Percentiles rank a stretch among this genome's conserved stretches.
phyloP scores from a whole-genome alignment of 2,888 invertebrate genomes.

The Coelinius sp. region DNA sequence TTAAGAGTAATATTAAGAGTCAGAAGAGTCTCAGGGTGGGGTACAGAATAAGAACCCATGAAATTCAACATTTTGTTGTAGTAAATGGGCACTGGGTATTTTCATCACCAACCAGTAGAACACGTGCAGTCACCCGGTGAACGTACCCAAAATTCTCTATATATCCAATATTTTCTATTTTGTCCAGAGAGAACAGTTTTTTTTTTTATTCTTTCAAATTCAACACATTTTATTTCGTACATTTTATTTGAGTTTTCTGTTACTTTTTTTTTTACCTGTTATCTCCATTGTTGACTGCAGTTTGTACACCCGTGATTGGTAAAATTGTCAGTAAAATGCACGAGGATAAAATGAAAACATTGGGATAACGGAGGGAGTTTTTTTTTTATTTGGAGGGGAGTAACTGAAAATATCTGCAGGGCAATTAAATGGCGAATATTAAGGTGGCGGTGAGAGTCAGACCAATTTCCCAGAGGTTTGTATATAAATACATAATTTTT shows the following conservation, averaged over 20 bases:
- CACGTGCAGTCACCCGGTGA: constrained; percentile 62
- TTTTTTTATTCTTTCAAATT: constrained; percentile 25
- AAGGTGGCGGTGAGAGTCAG: constrained; percentile 78
- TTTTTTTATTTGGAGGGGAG: constrained; percentile 1
- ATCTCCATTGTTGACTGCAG: constrained; percentile 2
- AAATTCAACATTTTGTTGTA: constrained; percentile 54
- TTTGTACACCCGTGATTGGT: constrained; percentile 7
- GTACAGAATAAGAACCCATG: constrained; percentile 55
- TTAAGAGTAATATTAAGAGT: constrained; percentile 1
- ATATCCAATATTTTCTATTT: constrained; percentile 23
- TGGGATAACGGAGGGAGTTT: constrained; percentile 31
- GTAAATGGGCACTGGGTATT: constrained; percentile 61
- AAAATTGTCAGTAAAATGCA: constrained; percentile 26
- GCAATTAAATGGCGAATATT: constrained; percentile 74
- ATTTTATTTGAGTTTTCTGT: neutral
- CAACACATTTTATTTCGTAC: neutral
- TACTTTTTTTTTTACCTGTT: neutral
- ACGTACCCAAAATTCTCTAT: constrained; percentile 49
- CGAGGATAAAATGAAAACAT: constrained; percentile 19
- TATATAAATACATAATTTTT: constrained; percentile 32
- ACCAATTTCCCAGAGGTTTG: constrained; percentile 78
- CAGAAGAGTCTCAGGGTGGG: constrained; percentile 19
- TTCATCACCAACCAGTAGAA: constrained; percentile 65
- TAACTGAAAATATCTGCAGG: constrained; percentile 14
- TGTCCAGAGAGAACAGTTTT: neutral